phyloP scores from a whole-genome alignment of 2,888 invertebrate genomes.

The Glaucopsyche alexis region DNA sequence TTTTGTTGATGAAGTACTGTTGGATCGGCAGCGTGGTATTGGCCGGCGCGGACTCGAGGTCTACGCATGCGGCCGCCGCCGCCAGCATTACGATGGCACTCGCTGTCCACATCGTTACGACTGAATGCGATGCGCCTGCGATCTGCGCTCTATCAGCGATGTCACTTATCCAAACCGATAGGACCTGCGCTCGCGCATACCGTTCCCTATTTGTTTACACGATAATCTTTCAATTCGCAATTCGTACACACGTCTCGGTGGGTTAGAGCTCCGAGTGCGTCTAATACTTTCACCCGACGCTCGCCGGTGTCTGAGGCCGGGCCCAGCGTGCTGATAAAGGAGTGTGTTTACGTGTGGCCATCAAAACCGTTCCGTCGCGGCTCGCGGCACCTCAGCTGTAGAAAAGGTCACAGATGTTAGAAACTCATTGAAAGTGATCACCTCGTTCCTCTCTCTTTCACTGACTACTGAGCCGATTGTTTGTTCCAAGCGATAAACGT shows the following conservation, averaged over 20 bases:
- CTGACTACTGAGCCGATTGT: slow-evolving; percentile 6
- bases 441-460: slow-evolving; percentile 25
- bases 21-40: slow-evolving; percentile 63
- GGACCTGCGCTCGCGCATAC: slow-evolving; percentile 53
- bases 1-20: slow-evolving; percentile 74
- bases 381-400: background rate
- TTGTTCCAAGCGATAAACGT: slow-evolving; percentile 21
- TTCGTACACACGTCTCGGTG: slow-evolving; percentile 56
- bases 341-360: slow-evolving; percentile 54
- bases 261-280: slow-evolving; percentile 62
- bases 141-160: slow-evolving; percentile 43
- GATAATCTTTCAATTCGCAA: slow-evolving; percentile 52
- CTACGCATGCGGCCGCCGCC: slow-evolving; percentile 46
- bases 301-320: slow-evolving; percentile 63
- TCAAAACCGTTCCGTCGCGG: slow-evolving; percentile 38
- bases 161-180: slow-evolving; percentile 54
- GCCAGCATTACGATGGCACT: slow-evolving; percentile 59
- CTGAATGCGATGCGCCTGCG: slow-evolving; percentile 48
- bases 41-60: slow-evolving; percentile 39
- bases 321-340: slow-evolving; percentile 69
- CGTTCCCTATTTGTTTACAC: slow-evolving; percentile 64
- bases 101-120: slow-evolving; percentile 64
- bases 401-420: slow-evolving; percentile 26
- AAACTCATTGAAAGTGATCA: slow-evolving; percentile 29
- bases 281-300: slow-evolving; percentile 74